Percentiles rank a stretch among this genome's conserved stretches.
These are phyloP conservation scores for Loripinus fragilis DNA, from an alignment of 2,888 invertebrate genomes.

Conservation along the genomic window DNA sequence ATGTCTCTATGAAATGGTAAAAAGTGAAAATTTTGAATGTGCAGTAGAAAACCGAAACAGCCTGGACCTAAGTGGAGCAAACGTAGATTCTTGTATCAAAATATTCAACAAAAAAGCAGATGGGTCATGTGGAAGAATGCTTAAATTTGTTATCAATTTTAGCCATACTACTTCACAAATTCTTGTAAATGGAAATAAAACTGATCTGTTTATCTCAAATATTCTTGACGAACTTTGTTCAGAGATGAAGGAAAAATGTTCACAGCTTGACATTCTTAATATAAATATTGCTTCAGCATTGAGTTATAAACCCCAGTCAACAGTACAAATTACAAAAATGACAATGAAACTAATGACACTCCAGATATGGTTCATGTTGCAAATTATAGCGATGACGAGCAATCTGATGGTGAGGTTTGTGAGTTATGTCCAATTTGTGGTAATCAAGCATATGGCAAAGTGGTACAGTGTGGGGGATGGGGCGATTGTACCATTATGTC, in stretches of 20 bases:
- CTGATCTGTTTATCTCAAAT: background rate
- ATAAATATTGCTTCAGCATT: background rate
- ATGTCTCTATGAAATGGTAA: background rate
- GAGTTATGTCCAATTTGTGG: background rate
- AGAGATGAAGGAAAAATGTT: background rate
- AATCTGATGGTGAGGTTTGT: background rate
- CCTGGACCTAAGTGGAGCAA: background rate
- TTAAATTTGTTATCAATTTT: background rate
- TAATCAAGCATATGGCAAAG: background rate
- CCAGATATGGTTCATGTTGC: background rate
- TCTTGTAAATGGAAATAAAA: background rate
- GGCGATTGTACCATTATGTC: background rate
- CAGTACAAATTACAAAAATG: background rate
- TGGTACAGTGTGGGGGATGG: background rate
- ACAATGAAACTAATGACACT: background rate
- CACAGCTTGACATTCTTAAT: background rate
- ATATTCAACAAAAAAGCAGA: slow-evolving; percentile 1
- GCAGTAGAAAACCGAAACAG: background rate
- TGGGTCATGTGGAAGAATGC: background rate
- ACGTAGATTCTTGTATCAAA: background rate
- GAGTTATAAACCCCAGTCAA: no score
- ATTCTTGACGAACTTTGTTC: background rate
- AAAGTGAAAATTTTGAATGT: background rate
- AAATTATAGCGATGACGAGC: background rate
- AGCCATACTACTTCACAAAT: slow-evolving; percentile 1